A percentile compares a stretch with the other conserved stretches of the same genome.
Evolutionary conservation across 2,888 invertebrate genomes (phyloP).

Genomic region (Macaria notata): DNA sequence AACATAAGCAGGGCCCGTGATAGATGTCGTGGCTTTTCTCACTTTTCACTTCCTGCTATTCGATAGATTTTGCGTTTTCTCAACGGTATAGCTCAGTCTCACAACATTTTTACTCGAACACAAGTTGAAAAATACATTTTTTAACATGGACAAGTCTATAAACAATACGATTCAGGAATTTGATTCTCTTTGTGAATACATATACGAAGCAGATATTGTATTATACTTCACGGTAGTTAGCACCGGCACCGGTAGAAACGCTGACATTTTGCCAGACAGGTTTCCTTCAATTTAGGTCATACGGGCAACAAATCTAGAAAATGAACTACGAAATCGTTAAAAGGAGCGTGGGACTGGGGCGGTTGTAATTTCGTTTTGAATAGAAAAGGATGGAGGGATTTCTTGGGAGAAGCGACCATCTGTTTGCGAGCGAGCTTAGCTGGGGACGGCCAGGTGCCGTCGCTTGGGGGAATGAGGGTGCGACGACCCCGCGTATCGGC

Average conservation of each 20-base stretch:
- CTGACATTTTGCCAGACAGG: slow-evolving; percentile 31
- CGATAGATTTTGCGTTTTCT: no score
- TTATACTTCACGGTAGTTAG: slow-evolving; percentile 11
- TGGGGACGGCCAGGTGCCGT: slow-evolving; percentile 73
- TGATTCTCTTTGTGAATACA: neutral
- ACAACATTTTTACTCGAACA: no score
- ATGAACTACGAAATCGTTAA: no score
- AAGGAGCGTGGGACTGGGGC: no score
- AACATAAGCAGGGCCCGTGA: no score
- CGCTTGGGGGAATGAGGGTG: slow-evolving; percentile 68
- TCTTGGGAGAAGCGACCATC: slow-evolving; percentile 61
- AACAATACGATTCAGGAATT: no score
- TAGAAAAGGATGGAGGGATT: slow-evolving; percentile 42
- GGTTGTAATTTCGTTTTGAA: slow-evolving; percentile 1
- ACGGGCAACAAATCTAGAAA: slow-evolving; percentile 19
- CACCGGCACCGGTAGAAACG: slow-evolving; percentile 11
- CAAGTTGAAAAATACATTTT: no score
- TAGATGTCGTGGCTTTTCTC: no score
- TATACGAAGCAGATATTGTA: slow-evolving; percentile 1
- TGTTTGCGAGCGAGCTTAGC: slow-evolving; percentile 60
- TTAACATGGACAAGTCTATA: no score
- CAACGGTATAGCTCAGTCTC: no score
- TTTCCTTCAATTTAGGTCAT: slow-evolving; percentile 20
- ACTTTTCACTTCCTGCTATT: no score
- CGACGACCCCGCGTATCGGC: slow-evolving; percentile 73